These are phyloP conservation scores for Hyalella azteca DNA, from an alignment of 2,888 invertebrate genomes.

Conservation along the genomic window DNA sequence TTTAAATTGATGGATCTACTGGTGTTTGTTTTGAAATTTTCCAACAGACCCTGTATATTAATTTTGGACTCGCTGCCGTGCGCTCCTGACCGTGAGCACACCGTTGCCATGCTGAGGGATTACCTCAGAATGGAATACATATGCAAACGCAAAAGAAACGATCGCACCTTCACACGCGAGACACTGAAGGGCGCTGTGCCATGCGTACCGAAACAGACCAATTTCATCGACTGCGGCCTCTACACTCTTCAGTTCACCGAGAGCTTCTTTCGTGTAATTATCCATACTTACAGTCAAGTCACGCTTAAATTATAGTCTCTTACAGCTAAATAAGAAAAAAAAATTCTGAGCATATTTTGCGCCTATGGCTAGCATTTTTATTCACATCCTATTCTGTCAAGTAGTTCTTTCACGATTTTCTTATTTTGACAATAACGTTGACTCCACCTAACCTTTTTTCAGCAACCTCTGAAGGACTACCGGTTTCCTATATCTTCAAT, in stretches of 20 bases:
- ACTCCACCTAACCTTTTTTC: too few species aligned
- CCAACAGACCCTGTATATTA: constrained; percentile 82
- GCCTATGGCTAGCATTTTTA: not conserved
- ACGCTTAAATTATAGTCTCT: too few species aligned
- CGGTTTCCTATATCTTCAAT: constrained; percentile 81
- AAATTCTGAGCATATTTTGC: too few species aligned
- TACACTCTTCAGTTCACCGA: constrained; percentile 96
- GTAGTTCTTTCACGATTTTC: too few species aligned
- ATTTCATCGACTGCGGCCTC: constrained; percentile 95
- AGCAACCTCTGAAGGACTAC: constrained; percentile 84
- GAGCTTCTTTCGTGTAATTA: constrained; percentile 88
- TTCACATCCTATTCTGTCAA: too few species aligned
- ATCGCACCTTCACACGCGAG: constrained; percentile 77
- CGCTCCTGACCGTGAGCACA: constrained; percentile 78
- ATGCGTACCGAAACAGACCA: constrained; percentile 96
- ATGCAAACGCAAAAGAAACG: constrained; percentile 69
- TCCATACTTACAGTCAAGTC: not conserved
- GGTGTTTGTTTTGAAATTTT: too few species aligned
- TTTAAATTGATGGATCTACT: too few species aligned
- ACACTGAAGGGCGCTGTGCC: constrained; percentile 86
- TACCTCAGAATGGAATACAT: constrained; percentile 87
- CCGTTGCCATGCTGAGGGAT: constrained; percentile 88
- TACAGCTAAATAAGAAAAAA: too few species aligned
- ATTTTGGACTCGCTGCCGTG: constrained; percentile 92
- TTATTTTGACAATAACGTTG: too few species aligned